These are phyloP conservation scores for Lasioglossum baleicum DNA, from an alignment of 1,140 invertebrate species.

Conservation along the genomic window DNA sequence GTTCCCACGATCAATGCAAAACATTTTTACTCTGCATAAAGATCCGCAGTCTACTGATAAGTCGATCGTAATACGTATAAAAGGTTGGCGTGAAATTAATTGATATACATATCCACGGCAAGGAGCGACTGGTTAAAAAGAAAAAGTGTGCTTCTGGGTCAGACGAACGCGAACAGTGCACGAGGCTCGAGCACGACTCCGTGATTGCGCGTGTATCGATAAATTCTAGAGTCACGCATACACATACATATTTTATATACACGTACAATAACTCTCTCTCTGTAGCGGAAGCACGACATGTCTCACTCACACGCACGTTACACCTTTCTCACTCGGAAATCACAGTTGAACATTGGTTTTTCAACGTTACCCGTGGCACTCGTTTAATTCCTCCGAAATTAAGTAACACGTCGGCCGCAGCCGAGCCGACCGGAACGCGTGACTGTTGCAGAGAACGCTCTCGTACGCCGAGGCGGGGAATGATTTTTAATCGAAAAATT, in stretches of 20 bases:
- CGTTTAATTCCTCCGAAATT: conserved; percentile 40
- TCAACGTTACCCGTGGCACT: conserved; percentile 56
- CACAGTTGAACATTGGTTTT: conserved; percentile 66
- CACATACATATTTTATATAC: conserved; percentile 25
- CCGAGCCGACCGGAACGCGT: background rate
- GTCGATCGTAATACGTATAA: too few species aligned
- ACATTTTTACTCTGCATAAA: too few species aligned
- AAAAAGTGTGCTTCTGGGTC: too few species aligned
- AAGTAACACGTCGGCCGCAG: conserved; percentile 29
- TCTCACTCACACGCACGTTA: conserved; percentile 48
- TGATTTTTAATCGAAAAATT: conserved; percentile 35
- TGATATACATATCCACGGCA: too few species aligned
- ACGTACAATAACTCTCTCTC: conserved; percentile 45
- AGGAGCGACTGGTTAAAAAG: too few species aligned
- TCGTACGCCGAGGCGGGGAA: background rate
- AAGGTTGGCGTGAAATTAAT: too few species aligned
- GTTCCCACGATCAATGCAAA: too few species aligned
- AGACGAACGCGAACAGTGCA: too few species aligned
- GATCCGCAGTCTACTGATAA: too few species aligned
- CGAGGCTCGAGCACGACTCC: conserved; percentile 29
- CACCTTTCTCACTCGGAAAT: conserved; percentile 64
- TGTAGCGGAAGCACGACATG: conserved; percentile 37
- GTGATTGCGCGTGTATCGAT: conserved; percentile 44
- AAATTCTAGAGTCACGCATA: conserved; percentile 43
- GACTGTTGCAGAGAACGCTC: too few species aligned